Evolutionary conservation across 1,140 invertebrate genomes (phyloP), one percentile per base, ranked within the genome.

Genomic region (Zaprionus ghesquierei): DNA sequence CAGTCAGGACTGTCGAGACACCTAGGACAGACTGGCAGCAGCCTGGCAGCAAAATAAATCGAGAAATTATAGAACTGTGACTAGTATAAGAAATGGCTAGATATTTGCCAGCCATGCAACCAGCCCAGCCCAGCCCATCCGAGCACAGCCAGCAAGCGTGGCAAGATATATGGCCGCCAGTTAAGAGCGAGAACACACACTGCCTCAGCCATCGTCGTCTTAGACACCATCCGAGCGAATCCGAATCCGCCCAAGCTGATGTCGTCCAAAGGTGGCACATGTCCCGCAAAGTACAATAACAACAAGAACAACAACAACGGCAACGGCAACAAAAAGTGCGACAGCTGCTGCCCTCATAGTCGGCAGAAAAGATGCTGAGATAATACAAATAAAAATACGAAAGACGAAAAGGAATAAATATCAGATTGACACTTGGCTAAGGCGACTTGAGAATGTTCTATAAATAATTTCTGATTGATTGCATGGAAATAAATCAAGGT

Each of bases 51-150:
- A 78, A 75, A 82, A 89, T 89, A 89, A 89, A 89, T 89, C 84
- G 84, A 89, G 80, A 89, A 89, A 89, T 89, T 89, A 89, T 89
- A 89, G 84, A 89, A 89, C 85, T 89, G 84, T 89, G 84, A 89
- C 84, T 89, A 80, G 85, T 79, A 84, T 89, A 89, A 89, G 85
- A 89, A 84, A 89, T 89, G 73, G 84, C 80, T 79, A 75, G 74
- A 76, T 77, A 76, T 75, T 78, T 75, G 71, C 71, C 71, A 69
- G 66, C 33, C 27, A 29, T 29, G 25, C 25, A 25, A 3, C 25
- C 25, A 25, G 29, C 29, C 29, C 29, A 31, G 9, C 1, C 29
- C 29, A 31, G 29, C 0, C 35, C 4, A 38, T 13, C 13, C 35
- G 5, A 38, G 35, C 27, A 41, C 72, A 74, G 29, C 68, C 72